These are phyloP conservation scores for Theretra japonica DNA, from an alignment of 2,888 invertebrate species.

Conservation along the genomic window DNA sequence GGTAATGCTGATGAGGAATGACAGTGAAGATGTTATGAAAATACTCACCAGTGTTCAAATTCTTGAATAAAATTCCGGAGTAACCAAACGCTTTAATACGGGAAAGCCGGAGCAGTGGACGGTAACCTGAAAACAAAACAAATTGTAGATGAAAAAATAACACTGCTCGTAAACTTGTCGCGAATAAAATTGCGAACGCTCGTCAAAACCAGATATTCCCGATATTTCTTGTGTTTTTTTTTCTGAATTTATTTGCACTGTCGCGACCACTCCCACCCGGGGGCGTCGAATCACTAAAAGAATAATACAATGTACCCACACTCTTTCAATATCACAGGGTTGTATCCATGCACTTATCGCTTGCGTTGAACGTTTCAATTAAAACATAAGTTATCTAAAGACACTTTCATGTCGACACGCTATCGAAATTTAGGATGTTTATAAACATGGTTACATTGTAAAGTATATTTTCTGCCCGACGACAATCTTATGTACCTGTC, in stretches of 20 bases:
- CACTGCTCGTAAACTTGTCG: not conserved
- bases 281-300: not conserved
- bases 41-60: not conserved
- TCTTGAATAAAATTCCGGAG: not conserved
- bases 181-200: slow-evolving; percentile 1
- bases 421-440: not conserved
- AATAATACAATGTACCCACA: not conserved
- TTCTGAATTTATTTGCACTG: not conserved
- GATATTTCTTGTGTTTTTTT: slow-evolving; percentile 1
- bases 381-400: not conserved
- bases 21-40: not conserved
- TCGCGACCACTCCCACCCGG: not conserved
- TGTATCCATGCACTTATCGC: not conserved
- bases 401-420: not conserved
- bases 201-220: slow-evolving; percentile 7
- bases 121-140: not conserved
- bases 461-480: not conserved
- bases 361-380: not conserved
- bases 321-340: not conserved
- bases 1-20: too few species aligned
- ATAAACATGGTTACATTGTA: slow-evolving; percentile 11
- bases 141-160: not conserved
- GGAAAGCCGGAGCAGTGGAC: not conserved
- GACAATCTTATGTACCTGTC: not conserved
- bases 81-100: not conserved